A percentile compares a stretch with the other conserved stretches of the same genome.
These are phyloP conservation scores for Nudaria mundana DNA, from an alignment of 2,888 invertebrate genomes.

Conservation along the genomic window DNA sequence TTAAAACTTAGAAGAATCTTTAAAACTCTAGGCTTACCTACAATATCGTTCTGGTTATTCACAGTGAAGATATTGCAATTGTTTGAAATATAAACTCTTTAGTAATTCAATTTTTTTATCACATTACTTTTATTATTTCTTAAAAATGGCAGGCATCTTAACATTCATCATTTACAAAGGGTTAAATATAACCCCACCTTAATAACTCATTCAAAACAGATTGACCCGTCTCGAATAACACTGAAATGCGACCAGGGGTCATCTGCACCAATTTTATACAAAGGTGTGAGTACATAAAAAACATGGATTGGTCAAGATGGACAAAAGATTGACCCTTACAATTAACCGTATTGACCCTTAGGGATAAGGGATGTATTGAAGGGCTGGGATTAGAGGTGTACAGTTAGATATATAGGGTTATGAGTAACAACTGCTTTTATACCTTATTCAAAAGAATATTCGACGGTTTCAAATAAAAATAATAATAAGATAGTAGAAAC, in stretches of 20 bases:
- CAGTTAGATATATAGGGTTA: conserved; percentile 32
- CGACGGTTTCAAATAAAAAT: too few species aligned
- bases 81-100: not conserved
- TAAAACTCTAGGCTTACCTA: not conserved
- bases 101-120: too few species aligned
- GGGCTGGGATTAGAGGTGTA: conserved; percentile 62
- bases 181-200: conserved; percentile 34
- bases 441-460: conserved; percentile 28
- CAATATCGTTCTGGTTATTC: not conserved
- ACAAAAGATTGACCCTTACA: conserved; percentile 60
- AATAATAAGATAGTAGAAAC: too few species aligned
- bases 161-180: conserved; percentile 21
- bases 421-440: conserved; percentile 15
- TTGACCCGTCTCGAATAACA: conserved; percentile 60
- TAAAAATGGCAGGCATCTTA: conserved; percentile 3
- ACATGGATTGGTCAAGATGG: conserved; percentile 60
- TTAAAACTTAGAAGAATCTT: too few species aligned
- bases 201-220: conserved; percentile 45
- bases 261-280: conserved; percentile 68
- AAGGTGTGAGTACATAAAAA: conserved; percentile 57
- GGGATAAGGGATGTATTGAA: conserved; percentile 37
- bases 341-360: conserved; percentile 58
- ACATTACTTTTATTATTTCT: not conserved
- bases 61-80: not conserved
- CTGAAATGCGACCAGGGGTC: conserved; percentile 66